A percentile compares a stretch with the other conserved stretches of the same genome.
Conservation (phyloP, 2,888 invertebrate genomes). For the Leptopilina drosophilae region DNA sequence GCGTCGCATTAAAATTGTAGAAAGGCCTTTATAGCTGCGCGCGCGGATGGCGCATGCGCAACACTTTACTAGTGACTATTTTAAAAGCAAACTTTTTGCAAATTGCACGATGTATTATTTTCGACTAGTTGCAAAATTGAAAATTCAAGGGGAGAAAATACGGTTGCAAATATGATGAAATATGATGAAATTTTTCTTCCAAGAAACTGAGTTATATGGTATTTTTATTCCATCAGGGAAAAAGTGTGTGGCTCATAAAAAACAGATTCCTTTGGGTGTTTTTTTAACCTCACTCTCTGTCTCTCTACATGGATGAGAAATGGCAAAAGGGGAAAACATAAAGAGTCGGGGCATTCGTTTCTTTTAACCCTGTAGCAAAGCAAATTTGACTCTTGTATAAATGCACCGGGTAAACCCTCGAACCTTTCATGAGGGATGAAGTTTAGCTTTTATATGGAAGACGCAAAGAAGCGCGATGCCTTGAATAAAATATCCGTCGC, state of each 20-base stretch:
- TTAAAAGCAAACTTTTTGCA: too few species aligned
- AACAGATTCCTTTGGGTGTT: neutral
- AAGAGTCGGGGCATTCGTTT: conserved; percentile 2
- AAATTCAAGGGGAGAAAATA: too few species aligned
- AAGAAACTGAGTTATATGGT: too few species aligned
- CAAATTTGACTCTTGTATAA: conserved; percentile 34
- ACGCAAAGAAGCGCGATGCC: conserved; percentile 32
- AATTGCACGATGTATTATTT: too few species aligned
- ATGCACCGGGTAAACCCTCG: conserved; percentile 25
- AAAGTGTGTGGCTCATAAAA: neutral
- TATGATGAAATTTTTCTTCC: too few species aligned
- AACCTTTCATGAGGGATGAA: conserved; percentile 29
- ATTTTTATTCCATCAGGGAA: too few species aligned
- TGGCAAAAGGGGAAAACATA: neutral
- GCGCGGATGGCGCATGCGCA: too few species aligned
- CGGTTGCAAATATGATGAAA: too few species aligned
- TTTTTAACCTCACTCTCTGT: neutral
- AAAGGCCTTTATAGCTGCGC: too few species aligned
- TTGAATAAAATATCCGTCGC: conserved; percentile 38
- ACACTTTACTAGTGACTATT: too few species aligned
- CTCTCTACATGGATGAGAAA: neutral
- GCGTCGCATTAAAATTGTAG: too few species aligned
- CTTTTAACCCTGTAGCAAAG: conserved; percentile 32
- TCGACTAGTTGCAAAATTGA: too few species aligned
- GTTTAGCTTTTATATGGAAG: conserved; percentile 39